Evolutionary conservation across 2,797 vertebrate genomes (phyloP).

Genomic region (Chiroxiphia lanceolata): DNA sequence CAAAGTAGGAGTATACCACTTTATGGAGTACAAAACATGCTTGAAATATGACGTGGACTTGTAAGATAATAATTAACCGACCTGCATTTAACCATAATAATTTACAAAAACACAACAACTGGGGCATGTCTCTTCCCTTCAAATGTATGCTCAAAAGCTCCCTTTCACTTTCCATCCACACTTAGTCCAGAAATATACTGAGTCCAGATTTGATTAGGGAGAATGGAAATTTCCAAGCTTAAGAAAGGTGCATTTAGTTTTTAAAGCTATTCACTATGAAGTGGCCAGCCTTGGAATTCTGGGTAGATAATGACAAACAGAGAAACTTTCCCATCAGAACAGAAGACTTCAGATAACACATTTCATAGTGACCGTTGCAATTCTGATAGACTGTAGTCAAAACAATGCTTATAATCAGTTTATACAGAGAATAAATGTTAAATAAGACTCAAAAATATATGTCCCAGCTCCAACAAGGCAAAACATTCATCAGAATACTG

Average conservation of each 20-base stretch:
- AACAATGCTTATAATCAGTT: not conserved
- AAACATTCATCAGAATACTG: not conserved
- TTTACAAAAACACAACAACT: not conserved
- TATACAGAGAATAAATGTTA: not conserved
- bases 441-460: not conserved
- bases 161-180: not conserved
- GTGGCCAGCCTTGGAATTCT: not conserved
- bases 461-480: not conserved
- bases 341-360: not conserved
- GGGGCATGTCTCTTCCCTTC: not conserved
- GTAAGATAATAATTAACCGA: not conserved
- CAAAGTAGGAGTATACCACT: not conserved
- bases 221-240: not conserved
- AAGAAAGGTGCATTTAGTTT: not conserved
- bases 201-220: not conserved
- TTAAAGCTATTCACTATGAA: not conserved
- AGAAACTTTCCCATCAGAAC: not conserved
- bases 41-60: not conserved
- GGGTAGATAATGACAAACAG: not conserved
- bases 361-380: not conserved
- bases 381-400: not conserved
- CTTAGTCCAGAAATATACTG: not conserved
- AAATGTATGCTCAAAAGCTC: not conserved
- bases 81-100: not conserved
- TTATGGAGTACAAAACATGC: not conserved